These are phyloP conservation scores for Crotalus tigris DNA, from an alignment of 2,113 vertebrate genomes.

Conservation along the genomic window DNA sequence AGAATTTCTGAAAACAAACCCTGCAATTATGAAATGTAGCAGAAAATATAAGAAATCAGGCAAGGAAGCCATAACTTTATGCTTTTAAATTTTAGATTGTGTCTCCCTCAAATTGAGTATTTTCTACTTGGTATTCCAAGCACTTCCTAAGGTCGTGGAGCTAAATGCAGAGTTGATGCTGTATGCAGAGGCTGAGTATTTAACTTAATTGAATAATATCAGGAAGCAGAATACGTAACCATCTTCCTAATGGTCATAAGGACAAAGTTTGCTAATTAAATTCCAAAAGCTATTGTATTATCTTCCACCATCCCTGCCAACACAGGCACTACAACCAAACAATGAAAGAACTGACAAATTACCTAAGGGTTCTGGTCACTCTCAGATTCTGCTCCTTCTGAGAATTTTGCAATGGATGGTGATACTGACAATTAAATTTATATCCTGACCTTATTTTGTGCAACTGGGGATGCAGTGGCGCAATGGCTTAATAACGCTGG, in stretches of 20 bases:
- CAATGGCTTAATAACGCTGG: background rate
- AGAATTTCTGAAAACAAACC: conserved; percentile 39
- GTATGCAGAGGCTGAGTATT: conserved; percentile 60
- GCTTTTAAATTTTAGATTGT: conserved; percentile 45
- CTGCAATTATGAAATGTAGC: conserved; percentile 32
- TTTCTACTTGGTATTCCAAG: conserved; percentile 58
- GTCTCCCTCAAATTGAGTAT: conserved; percentile 24
- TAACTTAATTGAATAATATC: conserved; percentile 62
- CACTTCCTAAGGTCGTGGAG: conserved; percentile 62
- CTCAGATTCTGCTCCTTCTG: background rate
- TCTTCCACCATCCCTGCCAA: conserved; percentile 35
- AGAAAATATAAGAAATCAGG: conserved; percentile 24
- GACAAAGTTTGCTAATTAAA: conserved; percentile 67
- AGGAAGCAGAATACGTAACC: conserved; percentile 65
- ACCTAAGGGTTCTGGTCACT: background rate
- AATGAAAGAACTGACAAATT: background rate
- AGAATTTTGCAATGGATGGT: background rate
- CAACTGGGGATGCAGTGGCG: background rate
- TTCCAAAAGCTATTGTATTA: conserved; percentile 60
- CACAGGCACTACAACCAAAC: background rate
- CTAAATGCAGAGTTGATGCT: conserved; percentile 67
- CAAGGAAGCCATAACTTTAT: conserved; percentile 38
- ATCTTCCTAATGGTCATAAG: conserved; percentile 67
- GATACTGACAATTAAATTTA: background rate
- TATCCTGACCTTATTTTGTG: background rate